These are phyloP conservation scores for Heliconius hewitsoni DNA, from an alignment of 1,140 invertebrate species.

Conservation along the genomic window DNA sequence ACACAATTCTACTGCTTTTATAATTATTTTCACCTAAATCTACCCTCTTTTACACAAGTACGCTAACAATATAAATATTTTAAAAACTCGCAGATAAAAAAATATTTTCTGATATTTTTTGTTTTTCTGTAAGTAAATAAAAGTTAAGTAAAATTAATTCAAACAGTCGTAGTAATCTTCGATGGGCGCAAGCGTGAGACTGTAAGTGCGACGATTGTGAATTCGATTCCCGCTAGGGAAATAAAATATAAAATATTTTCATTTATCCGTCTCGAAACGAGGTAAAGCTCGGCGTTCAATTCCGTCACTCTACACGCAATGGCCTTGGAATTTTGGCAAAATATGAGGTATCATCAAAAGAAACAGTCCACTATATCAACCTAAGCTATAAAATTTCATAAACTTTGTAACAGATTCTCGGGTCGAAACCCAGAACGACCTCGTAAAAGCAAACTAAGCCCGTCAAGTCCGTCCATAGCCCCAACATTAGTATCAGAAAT, in stretches of 20 bases:
- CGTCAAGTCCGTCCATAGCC: constrained; percentile 45
- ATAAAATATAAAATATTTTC: too few relatives aligned
- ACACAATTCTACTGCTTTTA: too few relatives aligned
- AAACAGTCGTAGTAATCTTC: too few relatives aligned
- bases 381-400: constrained; percentile 26
- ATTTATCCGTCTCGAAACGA: too few relatives aligned
- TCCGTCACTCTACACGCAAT: background rate
- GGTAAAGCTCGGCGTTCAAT: too few relatives aligned
- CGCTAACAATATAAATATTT: background rate
- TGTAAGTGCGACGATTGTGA: too few relatives aligned
- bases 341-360: background rate
- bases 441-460: constrained; percentile 49
- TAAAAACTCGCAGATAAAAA: background rate
- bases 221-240: background rate
- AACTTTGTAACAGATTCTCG: constrained; percentile 33
- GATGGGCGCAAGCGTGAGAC: too few relatives aligned
- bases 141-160: too few relatives aligned
- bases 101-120: too few relatives aligned
- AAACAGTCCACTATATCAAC: background rate
- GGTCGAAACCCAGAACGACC: constrained; percentile 39
- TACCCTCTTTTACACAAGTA: too few relatives aligned
- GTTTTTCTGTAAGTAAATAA: too few relatives aligned
- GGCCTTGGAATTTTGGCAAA: background rate
- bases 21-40: too few relatives aligned
- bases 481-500: constrained; percentile 49